phyloP scores from a whole-genome alignment of 2,888 invertebrate genomes.

The Nomada ruficornis region DNA sequence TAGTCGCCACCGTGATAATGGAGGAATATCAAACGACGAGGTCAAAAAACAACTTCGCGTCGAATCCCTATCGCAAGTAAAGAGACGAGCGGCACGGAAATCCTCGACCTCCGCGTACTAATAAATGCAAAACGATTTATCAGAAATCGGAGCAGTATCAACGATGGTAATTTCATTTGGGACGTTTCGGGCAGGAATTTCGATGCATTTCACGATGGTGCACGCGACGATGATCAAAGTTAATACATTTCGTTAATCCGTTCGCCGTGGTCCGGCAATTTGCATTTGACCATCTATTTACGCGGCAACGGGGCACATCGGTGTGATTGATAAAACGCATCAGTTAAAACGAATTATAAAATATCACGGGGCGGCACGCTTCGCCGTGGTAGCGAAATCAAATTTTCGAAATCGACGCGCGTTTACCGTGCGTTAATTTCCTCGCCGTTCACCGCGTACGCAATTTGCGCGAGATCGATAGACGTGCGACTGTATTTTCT shows the following conservation, averaged over 20 bases:
- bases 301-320: slow-evolving; percentile 31
- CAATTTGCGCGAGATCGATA: slow-evolving; percentile 15
- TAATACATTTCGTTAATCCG: slow-evolving; percentile 57
- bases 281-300: slow-evolving; percentile 51
- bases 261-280: slow-evolving; percentile 36
- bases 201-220: slow-evolving; percentile 12
- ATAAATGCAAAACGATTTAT: slow-evolving; percentile 18
- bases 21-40: slow-evolving; percentile 12
- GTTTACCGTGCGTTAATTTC: slow-evolving; percentile 33
- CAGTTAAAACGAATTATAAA: slow-evolving; percentile 51
- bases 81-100: slow-evolving; percentile 9
- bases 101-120: background rate
- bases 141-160: slow-evolving; percentile 12
- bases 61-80: background rate
- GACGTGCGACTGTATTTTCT: slow-evolving; percentile 5
- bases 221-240: slow-evolving; percentile 45
- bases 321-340: slow-evolving; percentile 32
- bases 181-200: slow-evolving; percentile 22
- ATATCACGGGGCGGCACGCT: slow-evolving; percentile 16
- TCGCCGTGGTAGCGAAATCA: slow-evolving; percentile 27
- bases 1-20: slow-evolving; percentile 13
- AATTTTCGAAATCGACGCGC: slow-evolving; percentile 53
- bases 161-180: slow-evolving; percentile 42
- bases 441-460: slow-evolving; percentile 18
- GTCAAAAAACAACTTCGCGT: slow-evolving; percentile 30